Base-by-base conservation (phyloP, 35 echinoderm and acorn worm genomes). In the Lytechinus pictus region DNA sequence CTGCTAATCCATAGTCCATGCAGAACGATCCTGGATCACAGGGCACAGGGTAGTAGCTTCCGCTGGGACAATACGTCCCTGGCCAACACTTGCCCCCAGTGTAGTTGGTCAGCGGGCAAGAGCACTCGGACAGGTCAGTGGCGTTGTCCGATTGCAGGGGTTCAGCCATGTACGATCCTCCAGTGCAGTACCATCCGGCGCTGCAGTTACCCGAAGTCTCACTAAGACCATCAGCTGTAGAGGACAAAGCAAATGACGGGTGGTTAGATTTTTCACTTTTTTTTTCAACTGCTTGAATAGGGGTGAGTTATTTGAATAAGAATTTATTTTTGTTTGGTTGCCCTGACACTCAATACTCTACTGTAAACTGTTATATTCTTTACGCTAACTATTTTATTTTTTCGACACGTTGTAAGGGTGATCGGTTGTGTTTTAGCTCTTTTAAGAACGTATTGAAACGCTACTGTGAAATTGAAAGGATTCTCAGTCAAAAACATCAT, bases 41-140 rank as follows among this genome's bases (percentile, higher is more conserved):
- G 56, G 94, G 93, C 29, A 97, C 94, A 27, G 98, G 98, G 89
- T 99, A 99, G 54, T 94, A 86, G 54, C 95, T 96, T 24, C 98
- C 98, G 87, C 96, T 96, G 53, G 97, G 97, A 91, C 98, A 99
- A 86, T 98, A 99, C 21, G 97, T 99, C 61, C 98, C 98, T 19
- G 98, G 98, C 98, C 98, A 99, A 55, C 98, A 99, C 87, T 98
- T 95, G 27, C 98, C 98, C 95, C 98, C 98, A 53, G 98, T 99
- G 91, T 99, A 99, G 71, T 99, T 99, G 6, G 91, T 94, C 29
- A 96, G 91, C 24, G 98, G 98, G 54, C 98, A 99, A 11, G 97
- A 96, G 79, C 98, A 99, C 86, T 97, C 97, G 1, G 98, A 99
- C 27, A 98, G 54, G 28, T 98, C 95, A 0, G 97, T 99, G 51